Percentiles rank a stretch among this genome's conserved stretches.
Evolutionary conservation across 2,888 invertebrate genomes (phyloP).

Genomic region (Ametastegia equiseti): DNA sequence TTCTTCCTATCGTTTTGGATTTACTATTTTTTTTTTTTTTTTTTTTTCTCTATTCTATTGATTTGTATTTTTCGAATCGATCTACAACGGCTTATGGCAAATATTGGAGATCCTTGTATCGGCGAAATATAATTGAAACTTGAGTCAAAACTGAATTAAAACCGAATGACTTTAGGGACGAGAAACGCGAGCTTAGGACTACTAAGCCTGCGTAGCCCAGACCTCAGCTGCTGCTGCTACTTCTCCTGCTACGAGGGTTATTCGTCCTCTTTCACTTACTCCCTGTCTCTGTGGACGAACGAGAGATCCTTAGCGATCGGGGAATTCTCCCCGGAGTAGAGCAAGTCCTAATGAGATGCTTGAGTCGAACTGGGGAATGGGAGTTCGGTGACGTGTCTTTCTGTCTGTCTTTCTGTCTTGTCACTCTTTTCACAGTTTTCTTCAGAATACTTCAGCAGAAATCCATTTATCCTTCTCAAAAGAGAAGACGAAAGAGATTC

Average conservation of each 20-base stretch:
- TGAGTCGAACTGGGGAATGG: constrained; percentile 16
- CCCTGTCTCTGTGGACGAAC: neutral
- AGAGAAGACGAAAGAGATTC: neutral
- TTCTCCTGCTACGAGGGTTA: constrained; percentile 25
- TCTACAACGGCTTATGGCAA: neutral
- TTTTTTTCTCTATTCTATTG: neutral
- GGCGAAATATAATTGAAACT: neutral
- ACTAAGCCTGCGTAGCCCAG: neutral
- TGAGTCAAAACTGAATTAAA: constrained; percentile 41
- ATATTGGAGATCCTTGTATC: neutral
- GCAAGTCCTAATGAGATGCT: constrained; percentile 46
- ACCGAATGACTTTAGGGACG: constrained; percentile 20
- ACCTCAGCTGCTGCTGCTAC: constrained; percentile 29
- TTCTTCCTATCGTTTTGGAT: too few relatives aligned
- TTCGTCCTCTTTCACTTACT: neutral
- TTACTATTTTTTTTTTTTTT: neutral
- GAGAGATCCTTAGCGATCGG: constrained; percentile 33
- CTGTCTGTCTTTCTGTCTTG: too few relatives aligned
- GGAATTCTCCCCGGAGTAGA: constrained; percentile 16
- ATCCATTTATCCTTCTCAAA: constrained; percentile 39
- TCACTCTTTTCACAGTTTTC: constrained; percentile 37
- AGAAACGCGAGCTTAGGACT: constrained; percentile 37
- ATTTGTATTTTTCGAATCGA: neutral
- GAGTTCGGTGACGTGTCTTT: neutral
- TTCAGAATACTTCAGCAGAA: constrained; percentile 11